phyloP scores from a whole-genome alignment of 2,797 vertebrate genomes.

The Salmo trutta region DNA sequence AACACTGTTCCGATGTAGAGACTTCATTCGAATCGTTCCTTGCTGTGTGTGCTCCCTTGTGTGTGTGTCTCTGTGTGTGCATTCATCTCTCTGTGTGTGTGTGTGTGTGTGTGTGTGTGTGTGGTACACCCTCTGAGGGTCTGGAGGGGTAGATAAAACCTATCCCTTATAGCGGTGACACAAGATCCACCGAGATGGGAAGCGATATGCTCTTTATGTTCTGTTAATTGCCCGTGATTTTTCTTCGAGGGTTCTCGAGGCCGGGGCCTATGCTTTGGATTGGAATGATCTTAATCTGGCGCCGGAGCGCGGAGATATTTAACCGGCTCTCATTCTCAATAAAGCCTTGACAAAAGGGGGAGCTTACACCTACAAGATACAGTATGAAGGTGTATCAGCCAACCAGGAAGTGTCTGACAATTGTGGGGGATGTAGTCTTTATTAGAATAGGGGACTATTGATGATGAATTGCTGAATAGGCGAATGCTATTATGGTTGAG shows the following conservation, averaged over 20 bases:
- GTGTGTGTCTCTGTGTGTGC: not conserved
- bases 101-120: not conserved
- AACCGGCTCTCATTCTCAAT: not conserved
- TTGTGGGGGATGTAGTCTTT: conserved; percentile 12
- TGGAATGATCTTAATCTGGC: not conserved
- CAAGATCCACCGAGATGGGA: not conserved
- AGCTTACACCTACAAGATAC: conserved; percentile 3
- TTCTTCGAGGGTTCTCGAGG: not conserved
- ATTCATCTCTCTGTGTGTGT: too few species aligned
- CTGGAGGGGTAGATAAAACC: not conserved
- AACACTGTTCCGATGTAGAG: not conserved
- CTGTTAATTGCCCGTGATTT: conserved; percentile 5
- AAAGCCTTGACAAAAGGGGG: not conserved
- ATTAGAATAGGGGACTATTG: not conserved
- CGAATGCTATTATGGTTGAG: conserved; percentile 16
- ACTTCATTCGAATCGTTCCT: not conserved
- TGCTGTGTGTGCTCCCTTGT: not conserved
- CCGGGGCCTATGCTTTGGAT: not conserved
- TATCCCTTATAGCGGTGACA: not conserved
- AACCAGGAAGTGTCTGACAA: not conserved
- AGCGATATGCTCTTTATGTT: not conserved
- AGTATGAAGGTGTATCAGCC: conserved; percentile 3
- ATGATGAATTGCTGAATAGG: not conserved
- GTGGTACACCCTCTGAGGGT: not conserved
- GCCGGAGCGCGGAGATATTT: not conserved